These are phyloP conservation scores for Pristis pectinata DNA, from an alignment of 2,797 vertebrate species.

Conservation along the genomic window DNA sequence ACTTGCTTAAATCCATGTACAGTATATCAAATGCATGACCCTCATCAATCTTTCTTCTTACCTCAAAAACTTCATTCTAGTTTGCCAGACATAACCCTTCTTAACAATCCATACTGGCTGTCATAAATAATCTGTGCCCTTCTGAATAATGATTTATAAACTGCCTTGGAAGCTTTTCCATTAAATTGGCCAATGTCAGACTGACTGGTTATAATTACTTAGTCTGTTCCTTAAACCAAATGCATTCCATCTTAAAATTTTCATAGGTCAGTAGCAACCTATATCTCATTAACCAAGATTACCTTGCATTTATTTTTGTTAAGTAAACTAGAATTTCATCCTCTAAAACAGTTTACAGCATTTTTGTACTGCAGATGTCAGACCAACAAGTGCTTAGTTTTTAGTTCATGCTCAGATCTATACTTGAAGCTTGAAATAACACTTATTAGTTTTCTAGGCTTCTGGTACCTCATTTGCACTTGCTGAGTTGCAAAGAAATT, in stretches of 20 bases:
- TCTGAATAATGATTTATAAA: too few species aligned
- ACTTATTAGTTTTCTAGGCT: neutral
- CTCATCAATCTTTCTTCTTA: too few species aligned
- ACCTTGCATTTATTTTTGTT: neutral
- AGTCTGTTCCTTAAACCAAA: neutral
- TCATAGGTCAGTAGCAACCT: neutral
- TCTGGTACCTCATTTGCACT: neutral
- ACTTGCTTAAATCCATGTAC: too few species aligned
- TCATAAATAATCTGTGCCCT: too few species aligned
- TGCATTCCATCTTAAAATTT: neutral
- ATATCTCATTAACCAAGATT: neutral
- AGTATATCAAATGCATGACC: too few species aligned
- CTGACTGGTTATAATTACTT: too few species aligned
- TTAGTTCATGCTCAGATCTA: neutral
- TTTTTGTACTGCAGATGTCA: neutral
- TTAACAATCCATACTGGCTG: too few species aligned
- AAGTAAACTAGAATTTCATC: neutral
- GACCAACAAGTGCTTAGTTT: neutral
- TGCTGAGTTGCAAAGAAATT: neutral
- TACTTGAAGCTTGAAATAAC: neutral
- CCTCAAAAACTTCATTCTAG: too few species aligned
- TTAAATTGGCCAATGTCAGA: too few species aligned
- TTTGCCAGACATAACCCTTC: too few species aligned
- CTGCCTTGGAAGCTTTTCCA: too few species aligned
- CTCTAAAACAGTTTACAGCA: neutral